Base-by-base conservation (phyloP, 2,113 vertebrate species). In the Pterophyllum scalare region DNA sequence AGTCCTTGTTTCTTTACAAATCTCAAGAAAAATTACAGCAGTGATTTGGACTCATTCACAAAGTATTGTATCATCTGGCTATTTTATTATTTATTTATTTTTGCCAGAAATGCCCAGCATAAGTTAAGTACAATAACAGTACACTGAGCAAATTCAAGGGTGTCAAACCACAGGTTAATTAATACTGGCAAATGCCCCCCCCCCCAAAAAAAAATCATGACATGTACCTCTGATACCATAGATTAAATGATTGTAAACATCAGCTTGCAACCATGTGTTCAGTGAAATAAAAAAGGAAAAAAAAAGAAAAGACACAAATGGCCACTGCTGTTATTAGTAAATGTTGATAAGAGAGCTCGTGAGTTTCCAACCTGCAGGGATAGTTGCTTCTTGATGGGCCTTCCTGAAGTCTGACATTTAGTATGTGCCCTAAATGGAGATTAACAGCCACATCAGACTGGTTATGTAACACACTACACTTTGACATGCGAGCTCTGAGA, bases 391-490 rank as follows among this genome's bases (percentile, higher is more conserved):
- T 12, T 33, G 19, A 8, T 35, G 54, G 35, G 20, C 17, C 7
- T 12, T 4, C 38, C 56, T 13, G 65, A 46, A 10, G 10, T 80
- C 22, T 58, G 56, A 24, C 35, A 57, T 86, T 75, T 59, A 7
- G 77, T 64, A 62, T 81, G 61, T 83, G 59, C 60, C 35, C 26
- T 20, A 43, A 56, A 59, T 77, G 74, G 31, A 76, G 74, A 82
- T 80, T 31, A 77, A 54, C 31, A 38, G 17, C 7, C 43, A 10
- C 40, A 58, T 70, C 64, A 61, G n/a, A 15, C 33, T 28, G 31
- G 46, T 89, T 91, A 64, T 83, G 61, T 82, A 93, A 91, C 74
- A 56, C 35, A 2, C 12, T 13, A 59, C 33, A 31, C 61, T n/a
- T 8, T 72, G 59, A 76, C 75, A 87, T 35, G 22, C 52, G 38